Evolutionary conservation across 2,113 vertebrate species (phyloP).

Genomic region (Xenotilapia leptura): DNA sequence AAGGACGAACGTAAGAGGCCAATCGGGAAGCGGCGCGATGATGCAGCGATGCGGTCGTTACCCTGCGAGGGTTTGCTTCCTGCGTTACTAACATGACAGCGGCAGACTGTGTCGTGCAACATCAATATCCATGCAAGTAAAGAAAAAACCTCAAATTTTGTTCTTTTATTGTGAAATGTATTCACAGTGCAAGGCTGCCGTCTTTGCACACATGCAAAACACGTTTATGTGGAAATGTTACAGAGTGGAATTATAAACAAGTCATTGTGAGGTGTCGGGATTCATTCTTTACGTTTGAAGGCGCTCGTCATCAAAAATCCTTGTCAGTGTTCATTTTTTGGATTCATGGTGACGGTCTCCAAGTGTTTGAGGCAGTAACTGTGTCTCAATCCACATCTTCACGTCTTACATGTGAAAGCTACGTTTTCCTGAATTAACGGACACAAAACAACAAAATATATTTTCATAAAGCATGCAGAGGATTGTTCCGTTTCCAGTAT

Average conservation of each 20-base stretch:
- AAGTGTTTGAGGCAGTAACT: background rate
- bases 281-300: background rate
- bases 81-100: constrained; percentile 40
- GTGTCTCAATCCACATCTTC: background rate
- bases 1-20: constrained; percentile 30
- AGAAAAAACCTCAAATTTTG: background rate
- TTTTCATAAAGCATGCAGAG: background rate
- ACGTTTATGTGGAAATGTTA: background rate
- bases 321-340: background rate
- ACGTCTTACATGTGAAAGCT: rapidly evolving
- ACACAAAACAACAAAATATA: background rate
- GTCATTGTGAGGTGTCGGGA: rapidly evolving
- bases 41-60: background rate
- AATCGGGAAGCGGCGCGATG: background rate
- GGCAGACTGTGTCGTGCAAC: background rate
- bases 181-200: background rate
- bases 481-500: rapidly evolving
- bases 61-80: background rate
- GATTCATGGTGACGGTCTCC: rapidly evolving
- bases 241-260: background rate
- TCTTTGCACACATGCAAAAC: background rate
- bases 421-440: background rate
- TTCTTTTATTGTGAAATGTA: background rate
- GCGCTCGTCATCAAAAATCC: rapidly evolving
- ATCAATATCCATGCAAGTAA: no score